Evolutionary conservation across 2,113 vertebrate genomes (phyloP), one percentile per base, ranked within the genome.

Genomic region (Emydura subglobosa): DNA sequence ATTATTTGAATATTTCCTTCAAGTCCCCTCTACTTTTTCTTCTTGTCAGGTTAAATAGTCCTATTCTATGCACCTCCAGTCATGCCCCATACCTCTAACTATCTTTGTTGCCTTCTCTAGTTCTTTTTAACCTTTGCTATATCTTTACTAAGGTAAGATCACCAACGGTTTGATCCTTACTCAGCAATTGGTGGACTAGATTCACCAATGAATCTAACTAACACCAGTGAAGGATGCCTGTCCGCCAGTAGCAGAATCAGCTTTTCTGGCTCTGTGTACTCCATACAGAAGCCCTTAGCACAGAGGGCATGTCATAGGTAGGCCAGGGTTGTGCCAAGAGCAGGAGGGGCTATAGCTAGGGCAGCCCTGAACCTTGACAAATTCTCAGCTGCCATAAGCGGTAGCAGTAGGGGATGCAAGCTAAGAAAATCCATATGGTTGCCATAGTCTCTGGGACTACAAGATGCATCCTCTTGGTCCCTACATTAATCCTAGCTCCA

Each of bases 121-220:
- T 83, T 95, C 91, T 85, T 68, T 59, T n/a, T 4, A 92, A 24
- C 3, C 85, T 11, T 44, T 84, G 55, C 24, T 84, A 34, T 72
- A 59, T 82, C 1, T 72, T 25, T 89, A 85, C 78, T 90, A 29
- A 76, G 55, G 7, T 51, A 53, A 81, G 34, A 25, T 68, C 14
- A n/a, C 65, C 65, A 68, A 11, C 74, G 6, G 5, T 72, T 95
- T 96, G 13, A 76, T 78, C 74, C 44, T 44, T 88, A 68, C 7
- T 49, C 65, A 78, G 68, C 82, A 92, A 81, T 82, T 96, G 86
- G 80, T 14, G 16, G 27, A 19, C 87, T 87, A 96, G 72, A 95
- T 82, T 78, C 34, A 78, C 42, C 74, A 47, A 4, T 27, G 24
- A 78, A 14, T 78, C 74, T 78, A 47, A 78, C 22, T 78, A 78